These are phyloP conservation scores for Porites cylindrica DNA, from an alignment of 92 coral and sea anemone genomes.

Conservation along the genomic window DNA sequence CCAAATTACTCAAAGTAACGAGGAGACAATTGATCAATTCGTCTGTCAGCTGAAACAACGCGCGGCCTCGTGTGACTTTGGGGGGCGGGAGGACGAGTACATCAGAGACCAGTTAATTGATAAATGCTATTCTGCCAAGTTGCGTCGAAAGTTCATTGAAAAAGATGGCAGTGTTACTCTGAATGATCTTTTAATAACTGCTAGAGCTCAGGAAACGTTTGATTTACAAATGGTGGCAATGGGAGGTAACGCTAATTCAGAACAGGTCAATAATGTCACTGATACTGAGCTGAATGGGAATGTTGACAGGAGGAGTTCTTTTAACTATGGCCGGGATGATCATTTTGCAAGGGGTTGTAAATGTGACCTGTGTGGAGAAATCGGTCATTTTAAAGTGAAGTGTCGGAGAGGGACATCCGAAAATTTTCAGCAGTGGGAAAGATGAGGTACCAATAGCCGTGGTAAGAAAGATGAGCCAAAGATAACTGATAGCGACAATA, in stretches of 20 bases:
- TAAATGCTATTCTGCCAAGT: slow-evolving; percentile 27
- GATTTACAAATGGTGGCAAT: slow-evolving; percentile 32
- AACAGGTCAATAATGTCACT: slow-evolving; percentile 6
- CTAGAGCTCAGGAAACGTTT: slow-evolving; percentile 48
- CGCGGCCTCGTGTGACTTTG: slow-evolving; percentile 49
- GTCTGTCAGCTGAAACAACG: slow-evolving; percentile 48
- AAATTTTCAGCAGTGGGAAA: slow-evolving; percentile 7
- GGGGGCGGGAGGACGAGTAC: slow-evolving; percentile 44
- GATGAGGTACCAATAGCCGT: background rate
- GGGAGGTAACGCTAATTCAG: slow-evolving; percentile 28
- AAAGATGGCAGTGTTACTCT: slow-evolving; percentile 36
- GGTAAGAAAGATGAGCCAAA: background rate
- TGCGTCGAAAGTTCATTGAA: slow-evolving; percentile 35
- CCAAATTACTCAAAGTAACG: slow-evolving; percentile 38
- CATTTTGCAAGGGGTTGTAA: slow-evolving; percentile 29
- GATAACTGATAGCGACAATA: background rate
- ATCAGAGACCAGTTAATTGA: slow-evolving; percentile 52
- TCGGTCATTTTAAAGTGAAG: slow-evolving; percentile 15
- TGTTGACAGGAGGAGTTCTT: slow-evolving; percentile 22
- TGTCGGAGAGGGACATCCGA: background rate
- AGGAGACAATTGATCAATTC: slow-evolving; percentile 51
- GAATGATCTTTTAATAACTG: slow-evolving; percentile 29
- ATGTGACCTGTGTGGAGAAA: slow-evolving; percentile 40
- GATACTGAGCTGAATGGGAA: background rate
- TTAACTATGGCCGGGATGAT: slow-evolving; percentile 29